Conservation (phyloP, 1,140 invertebrate genomes). For the Tetramorium simillimum region DNA sequence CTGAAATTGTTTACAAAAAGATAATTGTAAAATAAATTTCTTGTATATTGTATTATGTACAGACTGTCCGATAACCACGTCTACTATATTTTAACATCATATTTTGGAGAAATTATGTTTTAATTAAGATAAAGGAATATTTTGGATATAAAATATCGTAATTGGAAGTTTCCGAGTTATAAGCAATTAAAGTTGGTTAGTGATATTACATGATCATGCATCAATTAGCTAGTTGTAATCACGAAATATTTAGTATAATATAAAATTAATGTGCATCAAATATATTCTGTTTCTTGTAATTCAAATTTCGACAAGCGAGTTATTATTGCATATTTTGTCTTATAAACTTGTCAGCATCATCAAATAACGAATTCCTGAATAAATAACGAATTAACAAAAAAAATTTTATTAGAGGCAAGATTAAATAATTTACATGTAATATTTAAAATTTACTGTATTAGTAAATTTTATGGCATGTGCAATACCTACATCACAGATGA, state of each 20-base stretch:
- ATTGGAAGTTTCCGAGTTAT: neutral
- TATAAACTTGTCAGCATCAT: neutral
- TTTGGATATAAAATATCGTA: neutral
- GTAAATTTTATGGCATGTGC: neutral
- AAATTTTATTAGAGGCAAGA: neutral
- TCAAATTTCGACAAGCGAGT: neutral
- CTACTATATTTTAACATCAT: neutral
- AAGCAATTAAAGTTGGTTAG: neutral
- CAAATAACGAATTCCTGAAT: neutral
- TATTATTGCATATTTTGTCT: neutral
- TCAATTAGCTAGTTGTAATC: neutral
- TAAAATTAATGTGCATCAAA: neutral
- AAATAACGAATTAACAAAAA: neutral
- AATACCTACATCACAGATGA: neutral
- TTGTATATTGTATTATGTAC: neutral
- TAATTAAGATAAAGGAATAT: neutral
- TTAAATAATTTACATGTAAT: conserved; percentile 7
- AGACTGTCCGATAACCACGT: neutral
- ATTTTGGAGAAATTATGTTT: neutral
- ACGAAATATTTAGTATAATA: neutral
- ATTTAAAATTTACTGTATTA: neutral
- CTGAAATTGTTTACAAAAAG: conserved; percentile 14
- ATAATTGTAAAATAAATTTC: conserved; percentile 16
- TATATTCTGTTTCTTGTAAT: neutral
- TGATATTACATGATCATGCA: neutral